phyloP scores from a whole-genome alignment of 2,113 vertebrate genomes.

The Caretta caretta region DNA sequence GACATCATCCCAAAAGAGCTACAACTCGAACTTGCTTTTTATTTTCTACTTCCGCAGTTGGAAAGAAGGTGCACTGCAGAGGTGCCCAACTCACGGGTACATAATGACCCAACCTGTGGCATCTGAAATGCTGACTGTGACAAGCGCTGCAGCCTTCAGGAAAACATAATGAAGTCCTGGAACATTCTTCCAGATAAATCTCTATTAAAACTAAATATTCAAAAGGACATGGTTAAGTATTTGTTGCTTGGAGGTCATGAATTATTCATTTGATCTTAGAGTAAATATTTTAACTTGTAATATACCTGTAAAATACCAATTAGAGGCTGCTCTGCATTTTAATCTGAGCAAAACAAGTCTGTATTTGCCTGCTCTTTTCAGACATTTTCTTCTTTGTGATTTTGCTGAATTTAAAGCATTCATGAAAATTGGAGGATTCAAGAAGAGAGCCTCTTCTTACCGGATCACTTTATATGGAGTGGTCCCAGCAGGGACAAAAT shows the following conservation, averaged over 20 bases:
- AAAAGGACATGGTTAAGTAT: not conserved
- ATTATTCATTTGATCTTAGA: conserved; percentile 2
- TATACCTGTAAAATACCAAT: not conserved
- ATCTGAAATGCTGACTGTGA: not conserved
- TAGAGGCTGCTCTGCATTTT: not conserved
- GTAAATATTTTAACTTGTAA: conserved; percentile 4
- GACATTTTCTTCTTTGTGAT: not conserved
- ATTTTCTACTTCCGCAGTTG: not conserved
- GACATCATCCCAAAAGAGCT: too few species aligned
- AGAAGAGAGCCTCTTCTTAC: not conserved
- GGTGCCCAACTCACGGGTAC: not conserved
- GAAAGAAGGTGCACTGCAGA: not conserved
- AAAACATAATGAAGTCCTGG: not conserved
- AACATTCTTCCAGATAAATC: not conserved
- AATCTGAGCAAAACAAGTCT: not conserved
- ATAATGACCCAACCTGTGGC: not conserved
- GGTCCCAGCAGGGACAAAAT: too few species aligned
- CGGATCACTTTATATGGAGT: too few species aligned
- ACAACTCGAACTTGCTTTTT: not conserved
- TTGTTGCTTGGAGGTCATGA: not conserved
- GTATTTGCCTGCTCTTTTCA: not conserved
- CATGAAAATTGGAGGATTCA: not conserved
- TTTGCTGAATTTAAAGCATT: not conserved
- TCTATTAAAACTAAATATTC: too few species aligned
- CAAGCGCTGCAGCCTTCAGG: not conserved